Percentiles rank a stretch among this genome's conserved stretches.
Conservation (phyloP, 2,113 vertebrate genomes). For the Heptranchias perlo region DNA sequence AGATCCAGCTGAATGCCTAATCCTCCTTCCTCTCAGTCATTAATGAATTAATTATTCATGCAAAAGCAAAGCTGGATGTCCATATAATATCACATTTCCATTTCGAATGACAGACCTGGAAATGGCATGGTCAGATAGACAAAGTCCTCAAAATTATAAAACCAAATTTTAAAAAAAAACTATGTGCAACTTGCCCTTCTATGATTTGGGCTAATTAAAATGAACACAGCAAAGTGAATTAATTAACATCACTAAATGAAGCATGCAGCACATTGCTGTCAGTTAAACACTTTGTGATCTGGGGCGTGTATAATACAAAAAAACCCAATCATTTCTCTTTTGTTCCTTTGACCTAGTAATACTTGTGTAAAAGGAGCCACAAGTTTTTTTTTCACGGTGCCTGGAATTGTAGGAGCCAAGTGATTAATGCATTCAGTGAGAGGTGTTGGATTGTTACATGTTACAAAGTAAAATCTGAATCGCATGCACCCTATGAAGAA, state of each 20-base stretch:
- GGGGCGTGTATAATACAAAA: not conserved
- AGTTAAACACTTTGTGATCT: not conserved
- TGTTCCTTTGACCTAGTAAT: not conserved
- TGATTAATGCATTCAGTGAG: not conserved
- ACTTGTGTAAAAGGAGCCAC: not conserved
- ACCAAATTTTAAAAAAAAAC: not conserved
- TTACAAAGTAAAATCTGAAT: not conserved
- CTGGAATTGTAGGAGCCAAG: not conserved
- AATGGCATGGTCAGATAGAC: not conserved
- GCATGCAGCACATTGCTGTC: not conserved
- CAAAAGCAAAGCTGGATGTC: not conserved
- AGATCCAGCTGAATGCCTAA: slow-evolving; percentile 8
- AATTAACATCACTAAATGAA: slow-evolving; percentile 25
- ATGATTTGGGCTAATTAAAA: slow-evolving; percentile 22
- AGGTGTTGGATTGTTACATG: not conserved
- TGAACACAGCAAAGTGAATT: slow-evolving; percentile 25
- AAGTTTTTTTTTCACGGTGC: not conserved
- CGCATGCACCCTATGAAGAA: not conserved
- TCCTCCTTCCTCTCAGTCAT: not conserved
- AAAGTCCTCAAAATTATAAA: not conserved
- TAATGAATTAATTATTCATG: slow-evolving; percentile 27
- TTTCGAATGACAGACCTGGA: slow-evolving; percentile 21
- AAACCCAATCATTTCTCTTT: not conserved
- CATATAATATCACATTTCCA: not conserved
- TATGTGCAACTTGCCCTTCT: not conserved